Conservation (phyloP, 2,113 vertebrate species). For the Serinus canaria region DNA sequence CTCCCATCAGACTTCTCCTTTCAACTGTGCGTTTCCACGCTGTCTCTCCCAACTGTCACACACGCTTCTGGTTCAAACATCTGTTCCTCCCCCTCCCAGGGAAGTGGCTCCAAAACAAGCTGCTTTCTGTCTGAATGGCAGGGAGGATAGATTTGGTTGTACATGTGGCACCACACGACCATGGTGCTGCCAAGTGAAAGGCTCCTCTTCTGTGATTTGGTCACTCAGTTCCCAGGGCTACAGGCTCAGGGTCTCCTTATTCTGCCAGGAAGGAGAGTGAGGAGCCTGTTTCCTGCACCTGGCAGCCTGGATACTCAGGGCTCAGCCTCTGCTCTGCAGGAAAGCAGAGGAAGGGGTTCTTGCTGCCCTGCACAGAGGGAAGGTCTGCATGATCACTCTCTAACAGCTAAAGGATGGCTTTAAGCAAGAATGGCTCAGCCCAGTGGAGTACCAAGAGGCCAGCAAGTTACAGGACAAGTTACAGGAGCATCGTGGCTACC, state of each 20-base stretch:
- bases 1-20: slow-evolving; percentile 66
- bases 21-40: slow-evolving; percentile 58
- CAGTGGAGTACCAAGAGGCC: not conserved
- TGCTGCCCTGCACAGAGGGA: not conserved
- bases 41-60: slow-evolving; percentile 66
- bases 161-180: not conserved
- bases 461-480: not conserved
- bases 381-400: not conserved
- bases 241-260: not conserved
- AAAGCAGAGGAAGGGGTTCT: not conserved
- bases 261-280: not conserved
- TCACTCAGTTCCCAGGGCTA: not conserved
- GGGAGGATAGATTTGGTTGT: not conserved
- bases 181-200: not conserved
- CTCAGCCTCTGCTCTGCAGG: not conserved
- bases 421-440: not conserved
- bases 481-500: not conserved
- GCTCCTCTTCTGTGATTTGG: not conserved
- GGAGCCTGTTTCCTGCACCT: not conserved
- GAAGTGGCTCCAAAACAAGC: slow-evolving; percentile 47
- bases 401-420: not conserved
- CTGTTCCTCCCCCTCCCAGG: slow-evolving; percentile 55
- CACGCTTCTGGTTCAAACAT: slow-evolving; percentile 64
- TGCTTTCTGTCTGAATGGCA: slow-evolving; percentile 49
- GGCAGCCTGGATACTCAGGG: not conserved